Base-by-base conservation (phyloP, 2,888 invertebrate species). In the Beris morrisii region DNA sequence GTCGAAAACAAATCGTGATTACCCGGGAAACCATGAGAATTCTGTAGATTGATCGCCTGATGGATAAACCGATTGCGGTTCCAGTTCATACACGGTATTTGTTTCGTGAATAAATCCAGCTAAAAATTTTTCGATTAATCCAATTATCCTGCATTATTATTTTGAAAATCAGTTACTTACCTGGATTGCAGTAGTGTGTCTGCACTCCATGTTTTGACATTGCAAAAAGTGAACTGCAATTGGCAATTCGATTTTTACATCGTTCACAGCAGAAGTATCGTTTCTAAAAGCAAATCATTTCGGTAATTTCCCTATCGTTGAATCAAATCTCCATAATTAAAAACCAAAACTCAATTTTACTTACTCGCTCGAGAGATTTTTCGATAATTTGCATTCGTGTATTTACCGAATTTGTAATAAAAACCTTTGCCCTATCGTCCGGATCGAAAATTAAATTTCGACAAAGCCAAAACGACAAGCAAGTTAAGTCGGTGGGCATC, bases 21-120 rank as follows among this genome's bases (percentile, higher is more conserved):
- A 76, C 76, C 91, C 92, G 5, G 93, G 92, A 78, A 93, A 93
- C 93, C 93, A 93, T 70, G 88, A 89, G 75, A 88, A 89, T 72
- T 89, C 86, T n/a, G 85, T 85, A 1, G 89, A 88, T 1, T 90
- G 85, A 55, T 83, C 81, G 0, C 81, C 81, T 54, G 75, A 77
- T 38, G 83, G 80, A 13, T 87, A 78, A 46, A 79, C 74, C 15
- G 84, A 79, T 69, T 85, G 82, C 22, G 81, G 78, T 56, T 77
- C 69, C 0, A 86, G 84, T 63, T 82, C 80, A 68, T 83, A 82
- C 0, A 89, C 83, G 0, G 93, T 93, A 50, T 93, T 83, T 4
- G 90, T 92, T 77, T 93, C 93, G 74, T 91, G 91, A 58, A 93
- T 88, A 74, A 87, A 84, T 15, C 93, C 93, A 71, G 81, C 83